Percentiles rank a stretch among this genome's conserved stretches.
These are phyloP conservation scores for Rhinolophus sinicus DNA, from an alignment of 2,113 vertebrate species.

Conservation along the genomic window DNA sequence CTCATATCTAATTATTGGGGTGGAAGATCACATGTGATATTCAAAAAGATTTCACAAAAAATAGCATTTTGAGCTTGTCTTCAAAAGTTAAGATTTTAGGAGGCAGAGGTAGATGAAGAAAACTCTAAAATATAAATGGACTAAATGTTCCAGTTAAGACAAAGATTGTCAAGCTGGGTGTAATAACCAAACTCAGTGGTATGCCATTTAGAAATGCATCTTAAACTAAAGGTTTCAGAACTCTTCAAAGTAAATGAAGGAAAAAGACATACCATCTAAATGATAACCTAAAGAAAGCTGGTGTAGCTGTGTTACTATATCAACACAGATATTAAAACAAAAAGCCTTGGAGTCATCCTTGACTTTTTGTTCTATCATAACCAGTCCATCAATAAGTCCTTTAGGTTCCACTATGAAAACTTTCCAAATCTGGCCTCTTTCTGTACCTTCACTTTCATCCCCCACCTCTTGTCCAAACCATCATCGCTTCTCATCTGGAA, in stretches of 20 bases:
- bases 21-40: background rate
- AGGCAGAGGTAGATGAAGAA: background rate
- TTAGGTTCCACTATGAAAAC: background rate
- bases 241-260: conserved; percentile 31
- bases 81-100: conserved; percentile 45
- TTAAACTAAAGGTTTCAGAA: conserved; percentile 41
- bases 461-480: background rate
- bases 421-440: background rate
- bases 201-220: conserved; percentile 40
- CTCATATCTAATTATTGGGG: background rate
- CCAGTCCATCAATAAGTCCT: background rate
- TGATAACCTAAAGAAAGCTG: conserved; percentile 36
- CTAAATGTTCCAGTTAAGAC: background rate
- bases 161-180: background rate
- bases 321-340: conserved; percentile 14
- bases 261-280: background rate
- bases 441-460: background rate
- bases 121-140: background rate
- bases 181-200: conserved; percentile 19
- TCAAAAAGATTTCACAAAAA: background rate
- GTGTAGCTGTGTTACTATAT: background rate
- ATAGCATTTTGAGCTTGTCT: conserved; percentile 24
- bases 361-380: background rate
- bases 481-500: background rate
- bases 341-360: background rate